Conservation (phyloP, 2,797 vertebrate genomes). For the Sebastes hubbsi region DNA sequence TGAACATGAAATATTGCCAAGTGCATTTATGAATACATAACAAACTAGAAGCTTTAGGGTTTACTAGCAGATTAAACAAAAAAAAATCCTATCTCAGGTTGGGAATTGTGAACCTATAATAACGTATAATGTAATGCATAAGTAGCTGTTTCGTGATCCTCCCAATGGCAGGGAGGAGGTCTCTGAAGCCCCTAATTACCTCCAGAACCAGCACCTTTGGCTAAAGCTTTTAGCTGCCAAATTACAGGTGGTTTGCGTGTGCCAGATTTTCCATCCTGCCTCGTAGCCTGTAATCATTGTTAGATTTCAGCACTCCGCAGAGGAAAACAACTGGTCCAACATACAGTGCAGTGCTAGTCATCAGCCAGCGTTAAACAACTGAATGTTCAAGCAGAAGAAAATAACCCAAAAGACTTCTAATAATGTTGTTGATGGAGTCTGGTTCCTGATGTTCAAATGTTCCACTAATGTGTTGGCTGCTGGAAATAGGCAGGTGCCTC, state of each 20-base stretch:
- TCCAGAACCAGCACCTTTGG: slow-evolving; percentile 58
- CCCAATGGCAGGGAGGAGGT: slow-evolving; percentile 1
- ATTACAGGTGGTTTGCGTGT: slow-evolving; percentile 74
- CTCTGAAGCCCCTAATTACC: slow-evolving; percentile 61
- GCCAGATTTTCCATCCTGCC: slow-evolving; percentile 62
- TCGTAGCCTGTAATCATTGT: slow-evolving; percentile 69
- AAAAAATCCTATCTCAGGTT: neutral
- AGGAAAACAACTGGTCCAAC: slow-evolving; percentile 59
- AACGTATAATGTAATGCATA: slow-evolving; percentile 11
- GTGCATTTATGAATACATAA: neutral
- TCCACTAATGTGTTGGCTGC: slow-evolving; percentile 45
- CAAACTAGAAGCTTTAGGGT: neutral
- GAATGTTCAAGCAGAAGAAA: slow-evolving; percentile 37
- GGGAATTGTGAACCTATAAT: neutral
- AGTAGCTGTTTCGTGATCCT: slow-evolving; percentile 25
- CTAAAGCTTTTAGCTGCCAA: slow-evolving; percentile 70
- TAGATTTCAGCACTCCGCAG: slow-evolving; percentile 53
- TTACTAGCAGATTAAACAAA: neutral
- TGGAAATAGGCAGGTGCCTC: slow-evolving; percentile 46
- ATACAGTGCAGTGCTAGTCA: slow-evolving; percentile 8
- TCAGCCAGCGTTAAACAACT: slow-evolving; percentile 6
- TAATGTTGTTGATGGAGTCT: slow-evolving; percentile 34
- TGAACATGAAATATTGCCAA: neutral
- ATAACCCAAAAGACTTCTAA: slow-evolving; percentile 16
- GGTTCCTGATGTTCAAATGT: slow-evolving; percentile 35